These are phyloP conservation scores for Fundulus diaphanus DNA, from an alignment of 2,797 vertebrate species.

Conservation along the genomic window DNA sequence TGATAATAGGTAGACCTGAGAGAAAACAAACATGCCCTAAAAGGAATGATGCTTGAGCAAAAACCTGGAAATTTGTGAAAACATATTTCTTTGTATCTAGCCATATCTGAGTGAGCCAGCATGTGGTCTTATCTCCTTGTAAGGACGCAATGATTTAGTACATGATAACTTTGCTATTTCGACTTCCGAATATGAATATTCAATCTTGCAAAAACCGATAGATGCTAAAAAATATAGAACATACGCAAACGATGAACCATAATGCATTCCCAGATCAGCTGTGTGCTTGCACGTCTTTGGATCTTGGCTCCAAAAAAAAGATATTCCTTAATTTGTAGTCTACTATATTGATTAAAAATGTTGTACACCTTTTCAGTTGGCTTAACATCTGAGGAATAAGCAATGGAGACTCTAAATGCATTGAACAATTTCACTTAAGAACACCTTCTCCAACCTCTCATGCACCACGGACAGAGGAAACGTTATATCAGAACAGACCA, in stretches of 20 bases:
- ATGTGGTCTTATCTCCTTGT: constrained; percentile 29
- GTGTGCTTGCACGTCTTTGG: background rate
- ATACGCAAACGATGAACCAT: too few species aligned
- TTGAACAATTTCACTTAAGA: constrained; percentile 1
- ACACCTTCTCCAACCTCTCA: constrained; percentile 1
- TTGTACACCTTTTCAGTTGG: too few species aligned
- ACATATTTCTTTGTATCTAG: constrained; percentile 12
- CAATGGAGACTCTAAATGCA: background rate
- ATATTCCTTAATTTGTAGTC: background rate
- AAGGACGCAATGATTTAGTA: constrained; percentile 21
- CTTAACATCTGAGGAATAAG: too few species aligned
- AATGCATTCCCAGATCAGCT: too few species aligned
- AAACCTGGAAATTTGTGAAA: constrained; percentile 8
- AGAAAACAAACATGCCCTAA: constrained; percentile 24
- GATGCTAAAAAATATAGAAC: constrained; percentile 12
- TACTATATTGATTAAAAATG: too few species aligned
- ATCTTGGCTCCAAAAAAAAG: background rate
- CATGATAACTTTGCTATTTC: constrained; percentile 34
- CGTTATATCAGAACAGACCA: background rate
- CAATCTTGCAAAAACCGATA: constrained; percentile 43
- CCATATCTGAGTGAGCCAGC: constrained; percentile 14
- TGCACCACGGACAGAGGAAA: background rate
- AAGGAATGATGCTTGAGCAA: background rate
- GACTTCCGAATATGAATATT: constrained; percentile 32
- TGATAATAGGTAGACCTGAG: constrained; percentile 23